phyloP scores from a whole-genome alignment of 1,140 invertebrate genomes.

The Magallana ariakensis region DNA sequence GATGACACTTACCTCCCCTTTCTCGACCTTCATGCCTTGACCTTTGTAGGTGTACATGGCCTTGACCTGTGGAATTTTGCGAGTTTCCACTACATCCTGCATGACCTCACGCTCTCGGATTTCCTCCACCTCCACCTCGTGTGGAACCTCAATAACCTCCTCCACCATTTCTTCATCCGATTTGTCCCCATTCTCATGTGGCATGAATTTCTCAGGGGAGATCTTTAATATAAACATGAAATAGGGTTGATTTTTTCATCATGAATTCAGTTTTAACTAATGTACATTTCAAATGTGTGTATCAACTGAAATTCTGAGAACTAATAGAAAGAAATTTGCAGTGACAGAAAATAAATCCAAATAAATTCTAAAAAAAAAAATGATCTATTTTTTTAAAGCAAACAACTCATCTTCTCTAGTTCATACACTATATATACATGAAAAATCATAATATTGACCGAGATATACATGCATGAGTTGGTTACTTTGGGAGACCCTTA shows the following conservation, averaged over 20 bases:
- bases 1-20: slow-evolving; percentile 87
- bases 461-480: too few relatives aligned
- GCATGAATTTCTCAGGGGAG: slow-evolving; percentile 71
- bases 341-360: too few relatives aligned
- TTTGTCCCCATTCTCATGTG: slow-evolving; percentile 72
- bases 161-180: slow-evolving; percentile 79
- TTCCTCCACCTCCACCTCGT: slow-evolving; percentile 91
- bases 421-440: too few relatives aligned
- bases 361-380: too few relatives aligned
- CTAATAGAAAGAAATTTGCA: too few relatives aligned
- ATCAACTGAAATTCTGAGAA: too few relatives aligned
- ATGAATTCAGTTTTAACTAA: too few relatives aligned
- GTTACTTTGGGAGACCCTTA: slow-evolving; percentile 61
- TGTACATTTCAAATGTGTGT: too few relatives aligned
- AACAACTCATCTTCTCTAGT: too few relatives aligned
- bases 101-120: slow-evolving; percentile 91
- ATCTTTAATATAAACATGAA: slow-evolving; percentile 31
- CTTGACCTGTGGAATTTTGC: slow-evolving; percentile 92
- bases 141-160: slow-evolving; percentile 86
- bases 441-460: too few relatives aligned
- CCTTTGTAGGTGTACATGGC: slow-evolving; percentile 93
- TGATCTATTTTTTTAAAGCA: too few relatives aligned
- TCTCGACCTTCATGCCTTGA: slow-evolving; percentile 91
- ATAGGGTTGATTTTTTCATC: too few relatives aligned
- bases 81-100: slow-evolving; percentile 90